Evolutionary conservation across 2,888 invertebrate genomes (phyloP).

Genomic region (Flabesymbios commensalis): DNA sequence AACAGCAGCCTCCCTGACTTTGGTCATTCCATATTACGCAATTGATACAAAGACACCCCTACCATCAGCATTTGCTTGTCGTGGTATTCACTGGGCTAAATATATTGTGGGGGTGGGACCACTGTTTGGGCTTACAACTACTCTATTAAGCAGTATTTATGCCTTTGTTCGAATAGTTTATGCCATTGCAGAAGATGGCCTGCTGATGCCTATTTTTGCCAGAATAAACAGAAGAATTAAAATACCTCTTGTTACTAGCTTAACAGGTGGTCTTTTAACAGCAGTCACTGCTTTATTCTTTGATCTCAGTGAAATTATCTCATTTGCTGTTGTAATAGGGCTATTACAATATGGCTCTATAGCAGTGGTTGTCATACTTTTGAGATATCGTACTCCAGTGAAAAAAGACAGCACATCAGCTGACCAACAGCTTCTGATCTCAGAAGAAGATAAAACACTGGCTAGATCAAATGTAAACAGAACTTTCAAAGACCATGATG

Average conservation of each 20-base stretch:
- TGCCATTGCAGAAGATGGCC: constrained; percentile 31
- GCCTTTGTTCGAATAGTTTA: constrained; percentile 15
- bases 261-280: constrained; percentile 14
- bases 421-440: too few species aligned
- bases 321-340: constrained; percentile 20
- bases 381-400: constrained; percentile 28
- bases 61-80: constrained; percentile 50
- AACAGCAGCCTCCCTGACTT: constrained; percentile 21
- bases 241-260: constrained; percentile 18
- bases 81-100: constrained; percentile 52
- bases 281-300: constrained; percentile 19
- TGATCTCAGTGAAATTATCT: constrained; percentile 19
- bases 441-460: too few species aligned
- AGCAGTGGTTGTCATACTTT: constrained; percentile 23
- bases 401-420: too few species aligned
- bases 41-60: constrained; percentile 52
- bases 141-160: constrained; percentile 24
- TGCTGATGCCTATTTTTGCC: constrained; percentile 17
- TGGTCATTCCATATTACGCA: constrained; percentile 36
- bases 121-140: constrained; percentile 54
- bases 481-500: too few species aligned
- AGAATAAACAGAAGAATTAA: constrained; percentile 10
- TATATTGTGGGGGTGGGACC: constrained; percentile 56
- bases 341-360: constrained; percentile 25
- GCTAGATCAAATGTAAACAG: too few species aligned